These are phyloP conservation scores for Habroteleia sp. DNA, from an alignment of 2,888 invertebrate species.

Conservation along the genomic window DNA sequence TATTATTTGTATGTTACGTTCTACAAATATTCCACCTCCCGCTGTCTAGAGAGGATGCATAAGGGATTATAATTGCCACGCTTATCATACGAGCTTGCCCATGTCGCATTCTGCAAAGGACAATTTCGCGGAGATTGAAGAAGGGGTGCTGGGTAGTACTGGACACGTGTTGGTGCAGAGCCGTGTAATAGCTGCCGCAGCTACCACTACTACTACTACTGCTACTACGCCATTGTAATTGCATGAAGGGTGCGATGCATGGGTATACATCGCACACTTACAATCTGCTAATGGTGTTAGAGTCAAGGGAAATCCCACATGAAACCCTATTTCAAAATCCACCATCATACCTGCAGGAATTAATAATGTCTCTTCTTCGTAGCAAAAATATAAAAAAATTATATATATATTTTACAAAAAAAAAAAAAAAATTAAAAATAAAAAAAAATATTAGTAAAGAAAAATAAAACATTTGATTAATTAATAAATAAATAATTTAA, in stretches of 20 bases:
- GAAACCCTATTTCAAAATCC: background rate
- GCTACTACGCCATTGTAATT: too few species aligned
- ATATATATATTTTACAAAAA: too few species aligned
- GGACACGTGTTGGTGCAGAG: slow-evolving; percentile 64
- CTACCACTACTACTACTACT: too few species aligned
- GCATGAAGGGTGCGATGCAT: background rate
- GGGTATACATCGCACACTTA: background rate
- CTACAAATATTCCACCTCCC: background rate
- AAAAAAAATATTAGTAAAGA: too few species aligned
- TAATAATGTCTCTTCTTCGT: too few species aligned
- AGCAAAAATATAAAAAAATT: too few species aligned
- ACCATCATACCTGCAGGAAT: slow-evolving; percentile 83
- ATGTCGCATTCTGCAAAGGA: slow-evolving; percentile 39
- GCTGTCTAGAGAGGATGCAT: slow-evolving; percentile 86
- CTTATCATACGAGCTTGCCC: slow-evolving; percentile 29
- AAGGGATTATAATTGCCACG: slow-evolving; percentile 81
- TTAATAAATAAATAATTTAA: too few species aligned
- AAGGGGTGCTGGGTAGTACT: slow-evolving; percentile 39
- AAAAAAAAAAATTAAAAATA: too few species aligned
- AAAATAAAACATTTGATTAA: too few species aligned
- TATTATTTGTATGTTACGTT: too few species aligned
- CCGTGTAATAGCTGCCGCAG: slow-evolving; percentile 27
- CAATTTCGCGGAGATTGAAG: slow-evolving; percentile 54
- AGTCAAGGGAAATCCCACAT: background rate
- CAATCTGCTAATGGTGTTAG: background rate